Base-by-base conservation (phyloP, 2,113 vertebrate species). In the Myanophis thanlyinensis region DNA sequence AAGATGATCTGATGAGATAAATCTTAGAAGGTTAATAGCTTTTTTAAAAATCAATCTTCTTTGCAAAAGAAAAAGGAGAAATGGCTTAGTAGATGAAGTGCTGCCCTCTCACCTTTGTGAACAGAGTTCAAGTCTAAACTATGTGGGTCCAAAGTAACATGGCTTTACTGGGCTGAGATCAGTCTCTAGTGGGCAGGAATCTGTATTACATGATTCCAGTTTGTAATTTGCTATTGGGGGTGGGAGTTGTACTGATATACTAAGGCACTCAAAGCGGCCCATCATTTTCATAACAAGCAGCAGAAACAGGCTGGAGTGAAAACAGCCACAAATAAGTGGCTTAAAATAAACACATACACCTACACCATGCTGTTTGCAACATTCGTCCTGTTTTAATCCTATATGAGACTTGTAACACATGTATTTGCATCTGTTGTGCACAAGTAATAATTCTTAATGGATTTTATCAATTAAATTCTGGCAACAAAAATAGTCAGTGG, bases 1-100 rank as follows among this genome's bases (percentile, higher is more conserved):
- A 98, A 97, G 97, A 97, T 97, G 97, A 98, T 98, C 96, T 97
- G 97, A 97, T 97, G 96, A 97, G 97, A 98, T 98, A 98, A 97
- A 98, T 98, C 89, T 93, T 96, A 93, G 97, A 95, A 97, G 98
- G 97, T 98, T 98, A 98, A 98, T 98, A 97, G 97, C 97, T 98
- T 98, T 80, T 98, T 97, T 97, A 62, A 97, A 98, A 98, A 98
- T 98, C 97, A 97, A 98, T 98, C 97, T 98, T 96, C 96, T 94
- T 97, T 97, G 96, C 97, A 97, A 98, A 98, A 97, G 94, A 97
- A 97, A 98, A 98, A 97, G 97, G 97, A 97, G 97, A 98, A 98
- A 98, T 97, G 96, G 97, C 97, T 98, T 97, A 97, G 97, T 97
- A 96, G 97, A 97, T 97, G 96, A 97, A 97, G 96, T 27, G 73